Evolutionary conservation across 2,888 invertebrate genomes (phyloP).

Genomic region (Pediacus dermestoides): DNA sequence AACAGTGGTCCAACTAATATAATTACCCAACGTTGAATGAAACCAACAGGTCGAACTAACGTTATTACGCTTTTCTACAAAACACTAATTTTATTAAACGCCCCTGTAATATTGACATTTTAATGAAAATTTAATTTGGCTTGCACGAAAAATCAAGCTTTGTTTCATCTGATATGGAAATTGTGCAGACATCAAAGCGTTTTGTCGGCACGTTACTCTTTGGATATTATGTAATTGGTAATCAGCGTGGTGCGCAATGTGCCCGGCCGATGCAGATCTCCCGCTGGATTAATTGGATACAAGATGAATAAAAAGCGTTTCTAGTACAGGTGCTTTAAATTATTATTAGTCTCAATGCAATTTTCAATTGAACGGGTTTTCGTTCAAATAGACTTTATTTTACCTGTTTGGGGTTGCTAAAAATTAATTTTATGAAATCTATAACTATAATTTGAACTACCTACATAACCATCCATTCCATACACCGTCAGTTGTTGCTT

Average conservation of each 20-base stretch:
- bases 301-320: conserved; percentile 28
- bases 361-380: conserved; percentile 20
- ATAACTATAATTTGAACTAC: too few relatives aligned
- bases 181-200: conserved; percentile 37
- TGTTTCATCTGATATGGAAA: conserved; percentile 37
- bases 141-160: conserved; percentile 42
- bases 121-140: conserved; percentile 48
- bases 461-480: too few relatives aligned
- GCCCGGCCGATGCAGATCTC: conserved; percentile 26
- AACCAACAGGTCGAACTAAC: conserved; percentile 44
- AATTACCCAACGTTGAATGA: conserved; percentile 38
- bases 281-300: conserved; percentile 33
- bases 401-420: conserved; percentile 5
- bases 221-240: conserved; percentile 35
- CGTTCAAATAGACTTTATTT: neutral
- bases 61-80: conserved; percentile 39
- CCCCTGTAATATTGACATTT: conserved; percentile 45
- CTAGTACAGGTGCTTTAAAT: conserved; percentile 22
- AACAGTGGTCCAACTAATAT: conserved; percentile 33
- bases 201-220: conserved; percentile 22
- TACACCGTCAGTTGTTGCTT: too few relatives aligned
- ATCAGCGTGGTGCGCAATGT: conserved; percentile 35
- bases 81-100: conserved; percentile 47
- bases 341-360: too few relatives aligned
- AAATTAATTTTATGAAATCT: too few relatives aligned